A percentile compares a stretch with the other conserved stretches of the same genome.
phyloP scores from a whole-genome alignment of 1,140 invertebrate species.

The Drosophila nannoptera region DNA sequence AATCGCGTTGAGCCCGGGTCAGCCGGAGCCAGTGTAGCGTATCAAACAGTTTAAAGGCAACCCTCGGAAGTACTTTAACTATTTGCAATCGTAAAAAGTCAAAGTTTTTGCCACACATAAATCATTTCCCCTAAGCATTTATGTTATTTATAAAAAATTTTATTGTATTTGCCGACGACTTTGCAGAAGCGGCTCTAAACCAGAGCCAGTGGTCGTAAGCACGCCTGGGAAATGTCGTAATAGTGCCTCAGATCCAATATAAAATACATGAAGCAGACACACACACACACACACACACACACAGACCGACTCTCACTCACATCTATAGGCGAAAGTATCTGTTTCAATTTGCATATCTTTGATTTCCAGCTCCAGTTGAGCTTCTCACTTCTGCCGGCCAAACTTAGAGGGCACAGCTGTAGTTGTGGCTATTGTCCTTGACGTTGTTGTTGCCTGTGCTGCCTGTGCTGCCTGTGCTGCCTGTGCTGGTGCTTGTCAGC shows the following conservation, averaged over 20 bases:
- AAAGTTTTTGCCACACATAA: conserved; percentile 62
- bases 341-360: conserved; percentile 78
- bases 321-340: conserved; percentile 54
- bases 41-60: conserved; percentile 30
- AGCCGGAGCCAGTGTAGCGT: background rate
- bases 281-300: conserved; percentile 3
- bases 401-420: conserved; percentile 30
- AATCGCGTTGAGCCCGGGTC: conserved; percentile 30
- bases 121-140: conserved; percentile 73
- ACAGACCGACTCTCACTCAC: background rate
- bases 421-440: conserved; percentile 31
- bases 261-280: conserved; percentile 55
- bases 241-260: conserved; percentile 56
- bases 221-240: conserved; percentile 68
- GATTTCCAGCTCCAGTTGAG: conserved; percentile 54
- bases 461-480: conserved; percentile 22
- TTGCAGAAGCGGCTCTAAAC: conserved; percentile 16
- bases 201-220: conserved; percentile 16
- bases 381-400: conserved; percentile 15
- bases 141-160: conserved; percentile 69
- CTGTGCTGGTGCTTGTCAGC: conserved; percentile 42
- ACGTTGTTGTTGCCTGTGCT: conserved; percentile 14
- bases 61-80: conserved; percentile 56
- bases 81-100: conserved; percentile 54
- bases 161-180: conserved; percentile 43